Base-by-base conservation (phyloP, 2,113 vertebrate genomes). In the Tetraodon nigroviridis region DNA sequence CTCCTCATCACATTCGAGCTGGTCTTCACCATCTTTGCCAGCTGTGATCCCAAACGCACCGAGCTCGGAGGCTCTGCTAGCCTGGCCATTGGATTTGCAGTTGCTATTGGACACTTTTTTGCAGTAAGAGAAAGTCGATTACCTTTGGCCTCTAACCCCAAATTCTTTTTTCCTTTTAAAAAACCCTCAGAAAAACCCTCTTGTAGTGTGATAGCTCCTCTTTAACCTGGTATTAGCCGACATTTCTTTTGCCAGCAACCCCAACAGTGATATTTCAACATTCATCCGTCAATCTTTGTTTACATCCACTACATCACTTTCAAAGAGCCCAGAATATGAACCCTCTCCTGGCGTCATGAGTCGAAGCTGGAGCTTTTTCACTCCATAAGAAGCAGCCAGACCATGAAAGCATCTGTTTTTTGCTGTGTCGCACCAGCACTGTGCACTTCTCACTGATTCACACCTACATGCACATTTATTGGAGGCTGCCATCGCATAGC, bases 1-100 rank as follows among this genome's bases (percentile, higher is more conserved):
- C 58, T 98, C 80, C 89, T 99, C 67, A 97, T 99, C 87, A 98
- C 95, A 14, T 98, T 98, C 73, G 91, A 98, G 73, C 87, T 99
- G 79, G 94, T 98, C 79, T 96, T 99, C 85, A 97, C 96, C 37
- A 89, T 99, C 73, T 99, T 97, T 67, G 95, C 97, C 82, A 97
- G 94, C 79, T 98, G 96, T 75, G 97, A 99, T 76, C 86, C 94
- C 64, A 97, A 95, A 80, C 91, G 95, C 49, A 90, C 69, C 1
- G 94, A 99, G 84, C 92, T 96, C 20, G 92, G 92, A 11, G 94
- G 95, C 62, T 96, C 95, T 40, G 88, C 93, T 49, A 91, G 93
- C 60, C 82, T 98, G 80, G 92, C 95, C 46, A 97, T 98, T 55
- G 96, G 95, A 81, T 83, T 98, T 54, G 93, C 97, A 29, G 95